Conservation (phyloP, 1,140 invertebrate species). For the Drosophila lowei region DNA sequence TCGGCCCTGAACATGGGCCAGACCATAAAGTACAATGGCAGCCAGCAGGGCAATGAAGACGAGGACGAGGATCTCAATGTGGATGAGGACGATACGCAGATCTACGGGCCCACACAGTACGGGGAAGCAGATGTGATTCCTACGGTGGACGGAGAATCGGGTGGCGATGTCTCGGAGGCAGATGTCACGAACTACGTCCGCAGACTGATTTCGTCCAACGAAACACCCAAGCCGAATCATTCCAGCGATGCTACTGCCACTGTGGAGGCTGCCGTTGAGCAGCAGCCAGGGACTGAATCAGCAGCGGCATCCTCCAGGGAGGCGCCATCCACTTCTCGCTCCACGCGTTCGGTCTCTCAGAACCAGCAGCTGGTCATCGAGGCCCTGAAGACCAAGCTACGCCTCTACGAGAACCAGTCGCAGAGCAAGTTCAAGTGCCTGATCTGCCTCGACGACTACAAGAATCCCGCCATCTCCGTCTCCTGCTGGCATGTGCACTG, state of each 20-base stretch:
- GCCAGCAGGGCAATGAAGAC: constrained; percentile 77
- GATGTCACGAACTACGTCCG: constrained; percentile 85
- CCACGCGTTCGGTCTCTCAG: constrained; percentile 46
- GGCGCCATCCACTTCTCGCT: constrained; percentile 58
- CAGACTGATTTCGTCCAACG: constrained; percentile 63
- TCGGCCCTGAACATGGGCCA: constrained; percentile 84
- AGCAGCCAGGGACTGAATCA: constrained; percentile 32
- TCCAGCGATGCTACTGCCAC: constrained; percentile 33
- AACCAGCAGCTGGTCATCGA: constrained; percentile 87
- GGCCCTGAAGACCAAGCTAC: constrained; percentile 88
- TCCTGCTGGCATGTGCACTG: constrained; percentile 98
- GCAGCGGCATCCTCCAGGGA: constrained; percentile 4
- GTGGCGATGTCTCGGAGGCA: constrained; percentile 54
- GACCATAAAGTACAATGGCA: constrained; percentile 84
- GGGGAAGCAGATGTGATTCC: constrained; percentile 89
- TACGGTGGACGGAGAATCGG: constrained; percentile 83
- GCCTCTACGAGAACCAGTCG: constrained; percentile 86
- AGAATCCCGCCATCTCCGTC: constrained; percentile 95
- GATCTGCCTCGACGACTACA: constrained; percentile 94
- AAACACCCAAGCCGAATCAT: constrained; percentile 49
- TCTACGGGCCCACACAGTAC: constrained; percentile 93
- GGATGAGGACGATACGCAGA: constrained; percentile 89
- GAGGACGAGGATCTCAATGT: constrained; percentile 93
- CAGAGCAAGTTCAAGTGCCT: constrained; percentile 88
- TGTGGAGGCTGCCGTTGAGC: constrained; percentile 13